Evolutionary conservation across 2,797 vertebrate species (phyloP).

Genomic region (Enteromius afrohamiltoni): DNA sequence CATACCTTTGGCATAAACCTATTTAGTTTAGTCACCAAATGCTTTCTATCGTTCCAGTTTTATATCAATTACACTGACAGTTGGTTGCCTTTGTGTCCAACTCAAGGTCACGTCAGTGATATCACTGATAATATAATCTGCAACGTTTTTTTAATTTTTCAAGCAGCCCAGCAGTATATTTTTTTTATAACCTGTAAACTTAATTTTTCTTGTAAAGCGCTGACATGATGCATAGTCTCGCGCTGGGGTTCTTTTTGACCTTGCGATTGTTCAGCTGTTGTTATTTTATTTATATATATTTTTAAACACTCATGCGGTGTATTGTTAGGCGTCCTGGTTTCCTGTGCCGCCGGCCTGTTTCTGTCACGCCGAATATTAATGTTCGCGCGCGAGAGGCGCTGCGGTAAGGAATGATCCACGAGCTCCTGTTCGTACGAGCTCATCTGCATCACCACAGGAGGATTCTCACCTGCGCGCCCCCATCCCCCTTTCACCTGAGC

Average conservation of each 20-base stretch:
- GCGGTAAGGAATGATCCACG: slow-evolving; percentile 54
- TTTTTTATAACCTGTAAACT: slow-evolving; percentile 6
- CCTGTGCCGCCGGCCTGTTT: slow-evolving; percentile 55
- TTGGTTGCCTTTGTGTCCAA: neutral
- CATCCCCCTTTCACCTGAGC: slow-evolving; percentile 35
- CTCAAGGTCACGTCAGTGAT: neutral
- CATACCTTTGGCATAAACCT: neutral
- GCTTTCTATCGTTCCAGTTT: neutral
- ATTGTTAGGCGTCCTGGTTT: slow-evolving; percentile 52
- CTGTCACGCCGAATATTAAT: slow-evolving; percentile 65
- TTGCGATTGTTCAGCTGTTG: slow-evolving; percentile 41
- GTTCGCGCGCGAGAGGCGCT: slow-evolving; percentile 28
- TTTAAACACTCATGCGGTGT: slow-evolving; percentile 8
- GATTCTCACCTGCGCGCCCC: slow-evolving; percentile 45
- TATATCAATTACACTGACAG: neutral
- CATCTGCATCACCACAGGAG: slow-evolving; percentile 52
- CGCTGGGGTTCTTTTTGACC: slow-evolving; percentile 6
- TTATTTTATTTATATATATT: slow-evolving; percentile 39
- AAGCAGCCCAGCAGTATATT: neutral
- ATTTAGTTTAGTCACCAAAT: neutral
- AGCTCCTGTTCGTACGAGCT: slow-evolving; percentile 35
- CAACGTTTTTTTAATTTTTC: neutral
- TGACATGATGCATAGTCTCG: slow-evolving; percentile 34
- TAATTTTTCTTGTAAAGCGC: slow-evolving; percentile 25
- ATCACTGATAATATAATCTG: neutral